Base-by-base conservation (phyloP, 2,113 vertebrate species). In the Lanius collurio region DNA sequence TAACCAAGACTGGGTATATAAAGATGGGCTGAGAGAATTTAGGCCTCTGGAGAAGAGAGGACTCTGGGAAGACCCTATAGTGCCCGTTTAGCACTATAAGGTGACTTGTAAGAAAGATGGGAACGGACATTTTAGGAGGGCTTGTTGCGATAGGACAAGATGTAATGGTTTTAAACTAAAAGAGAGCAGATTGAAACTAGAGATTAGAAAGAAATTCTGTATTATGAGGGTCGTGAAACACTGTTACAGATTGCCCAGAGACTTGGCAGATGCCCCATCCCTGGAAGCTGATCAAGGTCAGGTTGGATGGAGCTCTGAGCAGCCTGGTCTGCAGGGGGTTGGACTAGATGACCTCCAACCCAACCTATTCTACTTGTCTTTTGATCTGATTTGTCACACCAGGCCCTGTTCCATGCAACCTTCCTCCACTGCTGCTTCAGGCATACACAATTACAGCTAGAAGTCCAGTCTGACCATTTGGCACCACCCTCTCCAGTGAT, bases 401-500 rank as follows among this genome's bases (percentile, higher is more conserved):
- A 44, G 64, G 39, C 64, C 57, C 69, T 59, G 10, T 39, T 86
- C 39, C 21, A 49, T 37, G 3, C n/a, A 75, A 22, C 3, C 47
- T 55, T 90, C 35, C 42, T 59, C 73, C 63, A 33, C 65, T 85
- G 81, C 67, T 76, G 37, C 52, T 70, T 90, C 49, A 65, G 50
- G 30, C 55, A 27, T 26, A 15, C 26, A 68, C 47, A 81, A 52
- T 55, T 28, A 50, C 26, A 74, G 75, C 56, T 69, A 75, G 89
- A 96, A 94, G 78, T 95, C 47, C 62, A 77, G 31, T 22, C 73
- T 74, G 50, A 90, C 60, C 82, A 41, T 49, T 76, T 91, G 81
- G 63, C 64, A 84, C 23, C 2, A 6, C 52, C 68, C 31, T 84
- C 55, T 86, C 53, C 49, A 52, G 21, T 50, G 47, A 86, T 68